These are phyloP conservation scores for Regulus satrapa DNA, from an alignment of 2,113 vertebrate species.

Conservation along the genomic window DNA sequence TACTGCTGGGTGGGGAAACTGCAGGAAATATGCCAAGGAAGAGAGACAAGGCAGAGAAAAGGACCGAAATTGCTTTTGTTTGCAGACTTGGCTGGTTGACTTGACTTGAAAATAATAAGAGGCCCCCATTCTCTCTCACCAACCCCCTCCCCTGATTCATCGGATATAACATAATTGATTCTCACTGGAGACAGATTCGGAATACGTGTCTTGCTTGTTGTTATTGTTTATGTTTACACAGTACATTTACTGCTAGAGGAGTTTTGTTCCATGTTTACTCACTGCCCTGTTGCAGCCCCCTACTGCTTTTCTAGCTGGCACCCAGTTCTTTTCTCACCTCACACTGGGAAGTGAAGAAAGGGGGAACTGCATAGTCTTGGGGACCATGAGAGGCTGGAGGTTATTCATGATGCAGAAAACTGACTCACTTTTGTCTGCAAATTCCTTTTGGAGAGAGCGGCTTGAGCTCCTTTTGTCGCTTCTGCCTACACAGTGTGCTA, in stretches of 20 bases:
- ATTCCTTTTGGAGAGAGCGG: neutral
- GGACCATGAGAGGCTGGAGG: neutral
- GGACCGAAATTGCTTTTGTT: slow-evolving; percentile 50
- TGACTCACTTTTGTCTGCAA: neutral
- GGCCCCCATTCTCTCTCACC: neutral
- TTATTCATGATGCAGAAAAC: neutral
- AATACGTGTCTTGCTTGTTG: slow-evolving; percentile 23
- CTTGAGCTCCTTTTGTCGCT: neutral
- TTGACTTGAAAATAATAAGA: slow-evolving; percentile 59
- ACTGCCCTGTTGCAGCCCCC: neutral
- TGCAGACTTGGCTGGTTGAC: slow-evolving; percentile 42
- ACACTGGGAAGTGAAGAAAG: neutral
- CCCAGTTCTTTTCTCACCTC: neutral
- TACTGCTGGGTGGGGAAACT: neutral
- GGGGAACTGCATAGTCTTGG: neutral
- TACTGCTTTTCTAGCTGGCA: slow-evolving; percentile 20
- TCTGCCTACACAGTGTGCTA: neutral
- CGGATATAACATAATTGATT: slow-evolving; percentile 18
- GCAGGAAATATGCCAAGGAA: slow-evolving; percentile 33
- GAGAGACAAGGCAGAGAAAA: slow-evolving; percentile 19
- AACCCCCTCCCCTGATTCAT: neutral
- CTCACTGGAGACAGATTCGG: slow-evolving; percentile 6
- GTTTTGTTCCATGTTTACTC: neutral
- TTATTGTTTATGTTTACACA: slow-evolving; percentile 53
- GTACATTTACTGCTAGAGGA: slow-evolving; percentile 5